Conservation (phyloP, 2,113 vertebrate genomes). For the Verasper variegatus region DNA sequence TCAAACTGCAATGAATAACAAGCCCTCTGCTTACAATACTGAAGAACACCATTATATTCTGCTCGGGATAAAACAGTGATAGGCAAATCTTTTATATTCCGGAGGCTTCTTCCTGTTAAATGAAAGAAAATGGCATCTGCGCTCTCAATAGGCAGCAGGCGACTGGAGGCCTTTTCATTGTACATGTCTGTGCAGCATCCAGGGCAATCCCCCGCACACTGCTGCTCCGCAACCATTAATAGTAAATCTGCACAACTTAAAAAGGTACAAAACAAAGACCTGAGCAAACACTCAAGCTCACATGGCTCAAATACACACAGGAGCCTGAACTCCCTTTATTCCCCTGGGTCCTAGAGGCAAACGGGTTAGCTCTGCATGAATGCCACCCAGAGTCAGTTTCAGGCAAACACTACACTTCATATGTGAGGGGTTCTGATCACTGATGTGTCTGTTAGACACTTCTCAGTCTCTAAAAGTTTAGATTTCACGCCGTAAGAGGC, state of each 20-base stretch:
- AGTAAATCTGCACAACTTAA: slow-evolving; percentile 40
- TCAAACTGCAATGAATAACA: slow-evolving; percentile 29
- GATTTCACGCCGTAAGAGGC: background rate
- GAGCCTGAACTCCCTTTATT: slow-evolving; percentile 5
- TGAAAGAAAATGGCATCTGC: slow-evolving; percentile 29
- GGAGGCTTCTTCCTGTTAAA: slow-evolving; percentile 29
- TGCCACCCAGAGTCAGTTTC: background rate
- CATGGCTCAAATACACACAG: slow-evolving; percentile 22
- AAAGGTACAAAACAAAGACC: slow-evolving; percentile 45
- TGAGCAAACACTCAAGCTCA: slow-evolving; percentile 46
- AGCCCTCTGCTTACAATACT: slow-evolving; percentile 4
- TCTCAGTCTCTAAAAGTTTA: background rate
- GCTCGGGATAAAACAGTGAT: background rate
- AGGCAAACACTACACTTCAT: slow-evolving; percentile 9
- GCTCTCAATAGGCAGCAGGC: slow-evolving; percentile 32
- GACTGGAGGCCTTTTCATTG: slow-evolving; percentile 34
- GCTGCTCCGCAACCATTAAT: slow-evolving; percentile 47
- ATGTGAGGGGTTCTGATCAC: background rate
- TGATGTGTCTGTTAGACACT: background rate
- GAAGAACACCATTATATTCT: slow-evolving; percentile 20
- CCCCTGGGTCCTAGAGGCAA: background rate
- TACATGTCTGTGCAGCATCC: slow-evolving; percentile 21
- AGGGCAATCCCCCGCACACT: slow-evolving; percentile 31
- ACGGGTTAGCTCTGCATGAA: background rate
- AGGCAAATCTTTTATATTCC: slow-evolving; percentile 42